These are phyloP conservation scores for Fopius arisanus DNA, from an alignment of 1,140 invertebrate genomes.

Conservation along the genomic window DNA sequence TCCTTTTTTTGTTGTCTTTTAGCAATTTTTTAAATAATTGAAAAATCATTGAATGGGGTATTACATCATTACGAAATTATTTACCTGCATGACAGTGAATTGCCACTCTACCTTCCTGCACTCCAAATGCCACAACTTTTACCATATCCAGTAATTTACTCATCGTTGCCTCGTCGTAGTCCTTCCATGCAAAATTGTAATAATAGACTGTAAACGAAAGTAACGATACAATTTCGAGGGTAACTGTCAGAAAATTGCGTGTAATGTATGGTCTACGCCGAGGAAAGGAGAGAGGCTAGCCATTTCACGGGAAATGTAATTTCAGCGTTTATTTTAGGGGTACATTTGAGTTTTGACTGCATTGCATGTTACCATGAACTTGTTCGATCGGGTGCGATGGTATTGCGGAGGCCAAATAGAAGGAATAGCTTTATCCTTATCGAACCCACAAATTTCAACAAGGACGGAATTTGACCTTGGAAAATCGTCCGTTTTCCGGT, in stretches of 20 bases:
- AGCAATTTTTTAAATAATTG: background rate
- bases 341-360: conserved; percentile 42
- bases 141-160: conserved; percentile 83
- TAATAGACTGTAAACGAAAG: conserved; percentile 74
- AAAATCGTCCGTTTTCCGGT: background rate
- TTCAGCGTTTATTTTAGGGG: background rate
- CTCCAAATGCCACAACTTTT: conserved; percentile 85
- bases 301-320: background rate
- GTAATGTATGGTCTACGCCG: background rate
- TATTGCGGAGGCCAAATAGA: background rate
- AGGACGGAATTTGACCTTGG: conserved; percentile 20
- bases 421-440: conserved; percentile 18
- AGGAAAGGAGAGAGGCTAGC: background rate
- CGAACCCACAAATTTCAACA: conserved; percentile 3
- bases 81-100: conserved; percentile 91
- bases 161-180: conserved; percentile 82
- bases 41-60: background rate
- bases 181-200: conserved; percentile 87
- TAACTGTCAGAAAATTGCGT: background rate
- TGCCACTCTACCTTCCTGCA: conserved; percentile 84
- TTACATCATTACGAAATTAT: background rate
- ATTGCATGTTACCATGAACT: conserved; percentile 54
- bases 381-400: conserved; percentile 46
- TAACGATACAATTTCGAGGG: conserved; percentile 17
- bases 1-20: background rate